phyloP scores from a whole-genome alignment of 2,888 invertebrate species.

The Hirtodrosophila alboralis region DNA sequence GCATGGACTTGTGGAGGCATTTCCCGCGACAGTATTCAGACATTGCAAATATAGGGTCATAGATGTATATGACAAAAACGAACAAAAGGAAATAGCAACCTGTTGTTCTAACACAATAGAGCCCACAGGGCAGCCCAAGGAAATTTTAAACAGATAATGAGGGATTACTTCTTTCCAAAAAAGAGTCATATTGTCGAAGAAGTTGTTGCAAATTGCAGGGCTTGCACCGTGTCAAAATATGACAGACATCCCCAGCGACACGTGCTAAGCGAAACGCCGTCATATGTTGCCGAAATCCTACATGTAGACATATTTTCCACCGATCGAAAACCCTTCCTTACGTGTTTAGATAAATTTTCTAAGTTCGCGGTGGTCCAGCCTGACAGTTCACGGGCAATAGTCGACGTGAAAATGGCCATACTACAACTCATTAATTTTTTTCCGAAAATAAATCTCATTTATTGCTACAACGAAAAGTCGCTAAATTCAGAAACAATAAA shows the following conservation, averaged over 20 bases:
- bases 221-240: conserved; percentile 3
- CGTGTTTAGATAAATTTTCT: conserved; percentile 9
- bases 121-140: conserved; percentile 1
- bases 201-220: conserved; percentile 2
- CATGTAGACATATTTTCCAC: conserved; percentile 6
- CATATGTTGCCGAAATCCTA: conserved; percentile 2
- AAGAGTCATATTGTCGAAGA: neutral
- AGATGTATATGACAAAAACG: too few relatives aligned
- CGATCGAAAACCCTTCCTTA: conserved; percentile 5
- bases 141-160: conserved; percentile 3
- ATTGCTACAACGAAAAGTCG: conserved; percentile 11
- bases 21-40: too few relatives aligned
- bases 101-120: too few relatives aligned
- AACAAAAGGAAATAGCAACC: too few relatives aligned
- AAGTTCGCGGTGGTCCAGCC: conserved; percentile 1
- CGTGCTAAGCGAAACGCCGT: conserved; percentile 3
- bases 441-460: conserved; percentile 1
- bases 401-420: neutral
- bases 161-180: conserved; percentile 4
- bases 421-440: conserved; percentile 9
- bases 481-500: conserved; percentile 5
- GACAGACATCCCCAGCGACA: conserved; percentile 1
- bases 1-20: too few relatives aligned
- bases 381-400: conserved; percentile 2
- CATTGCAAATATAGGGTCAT: too few relatives aligned